A percentile compares a stretch with the other conserved stretches of the same genome.
Conservation (phyloP, 2,888 invertebrate genomes). For the Philereme vetulata region DNA sequence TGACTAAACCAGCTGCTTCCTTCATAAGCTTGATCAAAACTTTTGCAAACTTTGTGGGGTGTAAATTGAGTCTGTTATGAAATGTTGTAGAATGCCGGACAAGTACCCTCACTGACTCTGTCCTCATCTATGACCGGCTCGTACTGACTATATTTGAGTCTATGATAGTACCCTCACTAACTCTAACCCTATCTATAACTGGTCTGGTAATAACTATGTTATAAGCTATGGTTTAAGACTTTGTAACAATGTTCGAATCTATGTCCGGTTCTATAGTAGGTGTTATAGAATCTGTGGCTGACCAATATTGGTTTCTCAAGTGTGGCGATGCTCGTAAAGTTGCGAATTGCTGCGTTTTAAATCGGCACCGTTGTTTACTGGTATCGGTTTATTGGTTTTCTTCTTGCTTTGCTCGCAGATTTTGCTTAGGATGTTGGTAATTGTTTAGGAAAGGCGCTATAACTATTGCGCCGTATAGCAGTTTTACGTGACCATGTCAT, state of each 20-base stretch:
- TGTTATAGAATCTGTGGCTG: slow-evolving; percentile 18
- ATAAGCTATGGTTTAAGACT: background rate
- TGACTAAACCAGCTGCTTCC: background rate
- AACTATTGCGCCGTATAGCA: background rate
- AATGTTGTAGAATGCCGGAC: slow-evolving; percentile 51
- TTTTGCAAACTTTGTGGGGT: slow-evolving; percentile 14
- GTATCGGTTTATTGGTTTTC: slow-evolving; percentile 48
- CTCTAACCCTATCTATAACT: background rate
- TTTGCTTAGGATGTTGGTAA: slow-evolving; percentile 3
- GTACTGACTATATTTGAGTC: background rate
- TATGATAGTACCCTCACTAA: background rate
- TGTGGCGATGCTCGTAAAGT: slow-evolving; percentile 56
- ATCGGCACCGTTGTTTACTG: slow-evolving; percentile 49
- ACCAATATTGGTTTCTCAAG: slow-evolving; percentile 52
- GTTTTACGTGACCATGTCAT: background rate
- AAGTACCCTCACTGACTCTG: background rate
- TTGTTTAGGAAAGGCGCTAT: slow-evolving; percentile 6
- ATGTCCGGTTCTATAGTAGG: slow-evolving; percentile 11
- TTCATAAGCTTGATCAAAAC: slow-evolving; percentile 5
- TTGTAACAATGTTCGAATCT: slow-evolving; percentile 5
- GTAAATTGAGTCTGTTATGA: slow-evolving; percentile 47
- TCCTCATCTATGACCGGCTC: background rate
- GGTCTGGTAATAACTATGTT: background rate
- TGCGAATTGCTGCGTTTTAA: slow-evolving; percentile 47
- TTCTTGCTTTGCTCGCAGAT: slow-evolving; percentile 26